Conservation (phyloP, 2,888 invertebrate genomes). For the Tricholauxania praeusta region DNA sequence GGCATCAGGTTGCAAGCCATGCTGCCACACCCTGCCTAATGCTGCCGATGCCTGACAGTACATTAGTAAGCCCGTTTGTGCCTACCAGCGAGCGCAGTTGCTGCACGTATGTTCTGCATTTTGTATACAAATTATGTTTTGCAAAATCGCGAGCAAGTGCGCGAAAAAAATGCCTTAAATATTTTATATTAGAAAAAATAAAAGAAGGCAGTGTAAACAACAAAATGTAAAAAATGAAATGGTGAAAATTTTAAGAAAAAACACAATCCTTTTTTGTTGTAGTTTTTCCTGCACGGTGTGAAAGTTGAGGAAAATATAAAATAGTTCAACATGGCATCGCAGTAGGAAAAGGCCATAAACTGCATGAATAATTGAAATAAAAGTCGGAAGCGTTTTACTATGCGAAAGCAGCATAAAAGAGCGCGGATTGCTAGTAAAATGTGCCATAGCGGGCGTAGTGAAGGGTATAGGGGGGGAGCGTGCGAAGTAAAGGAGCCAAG, state of each 20-base stretch:
- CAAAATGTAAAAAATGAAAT: constrained; percentile 10
- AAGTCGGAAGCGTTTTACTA: constrained; percentile 61
- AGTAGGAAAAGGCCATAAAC: constrained; percentile 50
- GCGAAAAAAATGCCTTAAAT: constrained; percentile 37
- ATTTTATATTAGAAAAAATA: constrained; percentile 42
- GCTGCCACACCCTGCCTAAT: background rate
- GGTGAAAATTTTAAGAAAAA: background rate
- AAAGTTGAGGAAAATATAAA: constrained; percentile 27
- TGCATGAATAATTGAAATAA: constrained; percentile 62
- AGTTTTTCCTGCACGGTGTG: background rate
- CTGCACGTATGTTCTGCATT: constrained; percentile 41
- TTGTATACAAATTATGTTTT: constrained; percentile 36
- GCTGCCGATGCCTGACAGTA: background rate
- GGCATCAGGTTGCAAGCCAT: too few relatives aligned
- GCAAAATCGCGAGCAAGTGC: constrained; percentile 20
- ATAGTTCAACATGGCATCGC: constrained; percentile 20
- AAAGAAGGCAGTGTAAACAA: background rate
- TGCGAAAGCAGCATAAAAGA: constrained; percentile 1
- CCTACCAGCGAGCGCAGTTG: constrained; percentile 17
- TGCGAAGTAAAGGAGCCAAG: constrained; percentile 12
- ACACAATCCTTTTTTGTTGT: background rate
- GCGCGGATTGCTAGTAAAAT: background rate
- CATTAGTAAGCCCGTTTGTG: background rate
- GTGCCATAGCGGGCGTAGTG: background rate
- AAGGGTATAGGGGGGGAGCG: background rate